Evolutionary conservation across 2,797 vertebrate species (phyloP).

Genomic region (Alca torda): DNA sequence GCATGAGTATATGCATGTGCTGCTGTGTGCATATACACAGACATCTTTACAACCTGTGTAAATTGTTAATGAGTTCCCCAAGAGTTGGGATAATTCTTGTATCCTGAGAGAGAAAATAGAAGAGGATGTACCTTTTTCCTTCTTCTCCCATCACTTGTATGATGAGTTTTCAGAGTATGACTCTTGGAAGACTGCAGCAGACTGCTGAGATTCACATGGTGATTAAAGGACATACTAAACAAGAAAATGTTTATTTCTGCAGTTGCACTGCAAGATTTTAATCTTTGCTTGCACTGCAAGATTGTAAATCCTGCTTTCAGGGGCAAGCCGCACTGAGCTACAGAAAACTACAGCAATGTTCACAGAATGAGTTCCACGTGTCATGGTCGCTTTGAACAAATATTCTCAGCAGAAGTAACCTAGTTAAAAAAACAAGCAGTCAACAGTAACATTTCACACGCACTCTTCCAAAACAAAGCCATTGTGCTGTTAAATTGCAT

Average conservation of each 20-base stretch:
- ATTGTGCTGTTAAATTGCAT: slow-evolving; percentile 10
- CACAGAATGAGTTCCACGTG: not conserved
- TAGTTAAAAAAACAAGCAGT: not conserved
- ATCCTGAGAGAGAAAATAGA: not conserved
- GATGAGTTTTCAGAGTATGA: not conserved
- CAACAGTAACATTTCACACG: not conserved
- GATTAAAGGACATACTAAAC: not conserved
- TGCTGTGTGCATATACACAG: not conserved
- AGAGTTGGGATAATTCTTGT: not conserved
- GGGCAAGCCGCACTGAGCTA: not conserved
- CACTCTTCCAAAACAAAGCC: not conserved
- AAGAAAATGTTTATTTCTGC: not conserved
- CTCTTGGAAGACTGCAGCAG: not conserved
- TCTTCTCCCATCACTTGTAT: not conserved
- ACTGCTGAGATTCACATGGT: not conserved
- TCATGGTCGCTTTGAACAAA: not conserved
- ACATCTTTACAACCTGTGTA: not conserved
- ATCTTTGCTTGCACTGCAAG: not conserved
- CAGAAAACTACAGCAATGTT: not conserved
- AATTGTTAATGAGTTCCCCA: not conserved
- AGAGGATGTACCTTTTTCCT: not conserved
- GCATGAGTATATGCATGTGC: not conserved
- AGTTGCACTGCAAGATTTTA: not conserved
- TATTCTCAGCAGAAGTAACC: not conserved
- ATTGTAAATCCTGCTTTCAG: not conserved